Conservation (phyloP, 2,888 invertebrate genomes). For the Pherbina coryleti region DNA sequence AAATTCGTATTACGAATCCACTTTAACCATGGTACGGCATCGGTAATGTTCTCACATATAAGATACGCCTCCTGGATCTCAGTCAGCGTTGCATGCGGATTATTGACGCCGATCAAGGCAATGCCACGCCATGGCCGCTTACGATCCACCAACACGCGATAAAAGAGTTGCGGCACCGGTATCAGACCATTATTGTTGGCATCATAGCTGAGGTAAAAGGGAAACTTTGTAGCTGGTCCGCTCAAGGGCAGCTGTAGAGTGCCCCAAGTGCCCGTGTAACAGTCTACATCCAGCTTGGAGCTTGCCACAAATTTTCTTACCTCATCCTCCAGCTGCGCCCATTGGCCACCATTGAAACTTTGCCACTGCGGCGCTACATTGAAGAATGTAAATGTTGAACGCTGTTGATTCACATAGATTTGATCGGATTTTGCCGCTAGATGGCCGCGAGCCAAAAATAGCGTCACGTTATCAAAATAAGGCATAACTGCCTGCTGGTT, state of each 20-base stretch:
- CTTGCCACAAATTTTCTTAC: conserved; percentile 69
- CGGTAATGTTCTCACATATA: conserved; percentile 58
- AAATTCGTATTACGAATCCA: conserved; percentile 54
- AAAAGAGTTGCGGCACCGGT: conserved; percentile 72
- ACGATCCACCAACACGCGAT: conserved; percentile 72
- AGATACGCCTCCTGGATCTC: conserved; percentile 55
- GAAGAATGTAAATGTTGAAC: conserved; percentile 72
- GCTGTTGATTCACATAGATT: conserved; percentile 71
- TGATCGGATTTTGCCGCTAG: conserved; percentile 72
- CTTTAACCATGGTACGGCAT: conserved; percentile 54
- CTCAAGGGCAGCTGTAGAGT: conserved; percentile 70
- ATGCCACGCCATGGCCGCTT: conserved; percentile 67
- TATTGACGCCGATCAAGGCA: conserved; percentile 71
- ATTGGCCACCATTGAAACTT: conserved; percentile 74
- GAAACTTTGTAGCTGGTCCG: conserved; percentile 41
- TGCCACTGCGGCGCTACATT: conserved; percentile 74
- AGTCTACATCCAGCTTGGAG: conserved; percentile 62
- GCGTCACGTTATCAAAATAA: conserved; percentile 54
- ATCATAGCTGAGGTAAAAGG: conserved; percentile 65
- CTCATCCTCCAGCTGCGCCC: conserved; percentile 71
- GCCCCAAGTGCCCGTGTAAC: conserved; percentile 74
- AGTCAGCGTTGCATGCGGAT: conserved; percentile 60
- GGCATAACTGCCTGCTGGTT: conserved; percentile 40
- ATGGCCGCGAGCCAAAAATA: conserved; percentile 71
- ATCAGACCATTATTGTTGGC: conserved; percentile 63